Conservation (phyloP, 2,888 invertebrate genomes). For the Sepiola atlantica region DNA sequence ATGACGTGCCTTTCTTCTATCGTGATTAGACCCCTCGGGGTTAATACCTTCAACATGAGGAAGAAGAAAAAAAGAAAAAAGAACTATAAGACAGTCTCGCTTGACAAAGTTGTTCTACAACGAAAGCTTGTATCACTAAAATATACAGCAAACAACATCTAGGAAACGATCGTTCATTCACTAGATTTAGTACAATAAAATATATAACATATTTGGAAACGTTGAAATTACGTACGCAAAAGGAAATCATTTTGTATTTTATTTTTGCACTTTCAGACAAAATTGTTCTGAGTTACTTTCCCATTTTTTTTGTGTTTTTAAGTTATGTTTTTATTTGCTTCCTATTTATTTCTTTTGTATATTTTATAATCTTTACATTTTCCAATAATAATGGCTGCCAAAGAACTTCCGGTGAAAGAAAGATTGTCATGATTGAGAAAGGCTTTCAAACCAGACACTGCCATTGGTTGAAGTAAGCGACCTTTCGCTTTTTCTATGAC, state of each 20-base stretch:
- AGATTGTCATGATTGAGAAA: not conserved
- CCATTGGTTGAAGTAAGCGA: not conserved
- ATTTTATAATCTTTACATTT: too few species aligned
- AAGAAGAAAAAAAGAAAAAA: too few species aligned
- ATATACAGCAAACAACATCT: too few species aligned
- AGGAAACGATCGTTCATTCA: too few species aligned
- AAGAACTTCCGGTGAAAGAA: not conserved
- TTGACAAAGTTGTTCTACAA: too few species aligned
- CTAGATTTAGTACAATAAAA: too few species aligned
- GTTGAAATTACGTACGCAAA: not conserved
- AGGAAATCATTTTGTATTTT: not conserved
- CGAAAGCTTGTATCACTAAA: too few species aligned
- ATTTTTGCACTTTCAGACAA: not conserved
- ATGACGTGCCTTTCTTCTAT: too few species aligned
- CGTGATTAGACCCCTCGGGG: too few species aligned
- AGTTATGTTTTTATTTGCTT: not conserved
- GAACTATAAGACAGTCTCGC: too few species aligned
- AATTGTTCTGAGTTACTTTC: not conserved
- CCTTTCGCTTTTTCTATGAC: not conserved
- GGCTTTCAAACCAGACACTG: constrained; percentile 5
- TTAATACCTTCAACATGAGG: too few species aligned
- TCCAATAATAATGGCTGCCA: not conserved
- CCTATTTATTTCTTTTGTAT: not conserved
- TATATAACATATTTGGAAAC: too few species aligned
- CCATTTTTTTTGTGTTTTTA: not conserved